A percentile compares a stretch with the other conserved stretches of the same genome.
Conservation (phyloP, 2,888 invertebrate species). For the Hermaeophaga mercurialis region DNA sequence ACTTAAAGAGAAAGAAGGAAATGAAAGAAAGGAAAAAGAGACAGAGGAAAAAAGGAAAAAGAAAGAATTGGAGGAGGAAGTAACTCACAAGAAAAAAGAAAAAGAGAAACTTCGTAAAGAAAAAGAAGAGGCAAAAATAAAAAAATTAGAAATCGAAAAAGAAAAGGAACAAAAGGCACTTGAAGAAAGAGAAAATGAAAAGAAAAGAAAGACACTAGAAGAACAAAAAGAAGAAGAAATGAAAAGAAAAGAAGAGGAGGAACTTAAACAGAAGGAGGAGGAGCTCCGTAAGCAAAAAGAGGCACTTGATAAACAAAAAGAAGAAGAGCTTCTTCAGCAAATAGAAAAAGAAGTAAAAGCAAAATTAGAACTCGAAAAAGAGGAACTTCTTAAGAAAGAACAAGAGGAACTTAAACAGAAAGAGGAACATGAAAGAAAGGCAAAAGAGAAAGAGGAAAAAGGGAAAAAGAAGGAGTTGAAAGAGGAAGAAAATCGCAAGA, state of each 20-base stretch:
- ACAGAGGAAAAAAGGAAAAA: constrained; percentile 21
- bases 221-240: constrained; percentile 26
- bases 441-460: constrained; percentile 26
- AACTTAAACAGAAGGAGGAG: constrained; percentile 28
- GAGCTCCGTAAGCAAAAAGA: constrained; percentile 23
- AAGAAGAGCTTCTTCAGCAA: constrained; percentile 27
- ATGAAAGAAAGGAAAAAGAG: constrained; percentile 23
- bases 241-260: constrained; percentile 14
- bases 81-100: constrained; percentile 26
- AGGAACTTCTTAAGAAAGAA: constrained; percentile 9
- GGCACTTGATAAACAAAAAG: background rate
- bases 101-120: constrained; percentile 13
- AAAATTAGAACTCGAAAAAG: too few relatives aligned
- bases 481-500: constrained; percentile 28
- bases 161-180: constrained; percentile 21
- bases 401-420: constrained; percentile 14
- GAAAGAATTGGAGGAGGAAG: constrained; percentile 15
- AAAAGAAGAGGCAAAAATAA: constrained; percentile 16
- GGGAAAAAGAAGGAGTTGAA: constrained; percentile 39
- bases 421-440: constrained; percentile 25
- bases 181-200: constrained; percentile 34
- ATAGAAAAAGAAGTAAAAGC: background rate
- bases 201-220: constrained; percentile 14
- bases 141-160: constrained; percentile 14
- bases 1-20: constrained; percentile 20